Percentiles rank a stretch among this genome's conserved stretches.
These are phyloP conservation scores for Rapana venosa DNA, from an alignment of 2,888 invertebrate genomes.

Conservation along the genomic window DNA sequence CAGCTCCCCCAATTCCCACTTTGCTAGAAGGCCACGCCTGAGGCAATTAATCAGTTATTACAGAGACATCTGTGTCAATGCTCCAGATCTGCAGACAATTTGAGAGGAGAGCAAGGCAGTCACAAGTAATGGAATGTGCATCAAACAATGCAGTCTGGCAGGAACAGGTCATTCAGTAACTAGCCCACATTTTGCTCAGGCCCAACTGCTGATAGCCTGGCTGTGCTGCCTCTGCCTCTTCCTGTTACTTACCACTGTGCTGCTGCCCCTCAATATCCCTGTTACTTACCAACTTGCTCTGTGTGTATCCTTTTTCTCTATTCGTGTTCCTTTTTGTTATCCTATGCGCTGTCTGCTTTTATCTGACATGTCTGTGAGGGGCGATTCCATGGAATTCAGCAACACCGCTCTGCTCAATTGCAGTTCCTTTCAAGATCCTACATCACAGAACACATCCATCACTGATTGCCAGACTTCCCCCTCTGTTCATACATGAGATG, in stretches of 20 bases:
- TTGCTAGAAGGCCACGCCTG: no score
- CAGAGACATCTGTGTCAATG: not conserved
- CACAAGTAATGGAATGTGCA: slow-evolving; percentile 36
- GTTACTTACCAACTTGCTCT: no score
- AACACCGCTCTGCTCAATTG: not conserved
- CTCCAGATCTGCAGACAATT: not conserved
- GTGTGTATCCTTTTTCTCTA: no score
- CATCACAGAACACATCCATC: not conserved
- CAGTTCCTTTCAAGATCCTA: not conserved
- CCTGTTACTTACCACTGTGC: no score
- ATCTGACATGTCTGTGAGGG: not conserved
- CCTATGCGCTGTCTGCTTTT: not conserved
- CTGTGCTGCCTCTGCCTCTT: no score
- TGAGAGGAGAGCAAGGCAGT: slow-evolving; percentile 4
- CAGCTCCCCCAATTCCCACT: no score
- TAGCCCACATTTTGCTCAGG: slow-evolving; percentile 19
- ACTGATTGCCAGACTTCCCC: no score
- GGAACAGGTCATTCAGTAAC: slow-evolving; percentile 33
- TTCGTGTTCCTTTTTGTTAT: not conserved
- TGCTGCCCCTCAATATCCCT: no score
- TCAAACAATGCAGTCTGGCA: slow-evolving; percentile 29
- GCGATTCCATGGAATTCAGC: not conserved
- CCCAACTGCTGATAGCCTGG: not conserved
- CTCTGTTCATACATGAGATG: no score
- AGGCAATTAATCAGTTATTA: slow-evolving; percentile 7